phyloP scores from a whole-genome alignment of 1,140 invertebrate genomes.

The Triops longicaudatus region DNA sequence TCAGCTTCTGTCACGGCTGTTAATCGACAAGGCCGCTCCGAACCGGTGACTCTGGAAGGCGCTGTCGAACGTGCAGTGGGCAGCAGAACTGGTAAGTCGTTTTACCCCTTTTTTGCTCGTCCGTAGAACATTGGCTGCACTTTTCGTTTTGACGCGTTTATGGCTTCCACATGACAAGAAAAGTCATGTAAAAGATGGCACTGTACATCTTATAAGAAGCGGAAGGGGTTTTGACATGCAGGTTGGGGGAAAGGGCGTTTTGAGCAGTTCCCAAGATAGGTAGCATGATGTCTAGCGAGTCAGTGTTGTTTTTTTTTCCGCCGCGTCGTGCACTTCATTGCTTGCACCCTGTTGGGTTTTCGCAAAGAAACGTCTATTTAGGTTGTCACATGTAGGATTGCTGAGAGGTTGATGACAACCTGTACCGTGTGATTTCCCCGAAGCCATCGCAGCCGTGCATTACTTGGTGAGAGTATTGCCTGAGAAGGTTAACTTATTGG shows the following conservation, averaged over 20 bases:
- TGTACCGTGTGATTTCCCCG: neutral
- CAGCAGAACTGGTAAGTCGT: constrained; percentile 26
- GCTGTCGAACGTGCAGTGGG: constrained; percentile 28
- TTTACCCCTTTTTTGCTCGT: neutral
- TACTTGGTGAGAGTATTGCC: neutral
- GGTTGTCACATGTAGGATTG: constrained; percentile 1
- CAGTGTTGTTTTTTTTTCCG: neutral
- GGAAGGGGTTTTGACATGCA: neutral
- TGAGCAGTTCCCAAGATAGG: neutral
- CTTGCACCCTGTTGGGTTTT: neutral
- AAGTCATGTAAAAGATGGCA: neutral
- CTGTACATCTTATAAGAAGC: neutral
- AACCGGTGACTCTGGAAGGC: constrained; percentile 28
- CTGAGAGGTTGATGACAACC: neutral
- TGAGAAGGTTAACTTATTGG: neutral
- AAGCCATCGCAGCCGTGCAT: neutral
- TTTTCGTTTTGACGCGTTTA: no score
- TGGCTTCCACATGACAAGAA: neutral
- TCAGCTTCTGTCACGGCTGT: constrained; percentile 20
- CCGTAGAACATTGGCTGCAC: neutral
- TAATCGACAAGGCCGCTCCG: constrained; percentile 27
- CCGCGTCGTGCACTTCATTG: neutral
- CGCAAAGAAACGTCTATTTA: neutral
- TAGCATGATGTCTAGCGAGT: neutral
- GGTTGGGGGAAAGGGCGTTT: neutral